Percentiles rank a stretch among this genome's conserved stretches.
These are phyloP conservation scores for Lota lota DNA, from an alignment of 2,113 vertebrate species.

Conservation along the genomic window DNA sequence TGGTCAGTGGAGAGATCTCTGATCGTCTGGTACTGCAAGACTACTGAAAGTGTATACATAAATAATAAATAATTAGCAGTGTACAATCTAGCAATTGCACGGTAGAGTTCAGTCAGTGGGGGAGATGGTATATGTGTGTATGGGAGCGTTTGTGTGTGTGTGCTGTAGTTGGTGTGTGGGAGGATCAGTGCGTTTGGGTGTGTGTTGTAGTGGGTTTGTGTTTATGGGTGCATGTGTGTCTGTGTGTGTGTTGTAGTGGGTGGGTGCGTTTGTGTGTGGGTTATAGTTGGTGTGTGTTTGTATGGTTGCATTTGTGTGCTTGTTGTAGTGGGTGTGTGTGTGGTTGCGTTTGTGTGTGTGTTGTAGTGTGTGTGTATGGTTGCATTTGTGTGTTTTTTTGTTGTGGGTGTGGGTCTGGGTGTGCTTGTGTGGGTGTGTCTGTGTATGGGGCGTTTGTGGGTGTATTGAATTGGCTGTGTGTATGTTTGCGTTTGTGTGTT, in stretches of 20 bases:
- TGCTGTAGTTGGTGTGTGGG: background rate
- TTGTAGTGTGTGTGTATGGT: background rate
- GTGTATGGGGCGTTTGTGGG: no score
- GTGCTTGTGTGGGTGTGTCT: no score
- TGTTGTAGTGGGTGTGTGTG: background rate
- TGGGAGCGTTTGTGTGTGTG: constrained; percentile 2
- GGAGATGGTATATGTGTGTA: background rate
- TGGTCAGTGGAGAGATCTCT: no score
- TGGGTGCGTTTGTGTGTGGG: background rate
- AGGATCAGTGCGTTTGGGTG: background rate
- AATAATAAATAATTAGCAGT: no score
- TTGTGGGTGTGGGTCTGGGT: no score
- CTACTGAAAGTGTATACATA: no score
- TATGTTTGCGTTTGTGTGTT: no score
- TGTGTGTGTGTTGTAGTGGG: constrained; percentile 1
- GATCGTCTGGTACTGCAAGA: no score
- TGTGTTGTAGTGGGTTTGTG: background rate
- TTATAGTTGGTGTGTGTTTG: background rate
- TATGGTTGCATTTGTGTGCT: background rate
- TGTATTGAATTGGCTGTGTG: no score
- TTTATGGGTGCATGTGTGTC: constrained; percentile 6
- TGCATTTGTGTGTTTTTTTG: no score
- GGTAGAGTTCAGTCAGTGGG: no score
- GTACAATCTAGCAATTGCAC: no score
- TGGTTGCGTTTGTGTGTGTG: background rate